These are phyloP conservation scores for Pogonomyrmex barbatus DNA, from an alignment of 1,140 invertebrate genomes.

Conservation along the genomic window DNA sequence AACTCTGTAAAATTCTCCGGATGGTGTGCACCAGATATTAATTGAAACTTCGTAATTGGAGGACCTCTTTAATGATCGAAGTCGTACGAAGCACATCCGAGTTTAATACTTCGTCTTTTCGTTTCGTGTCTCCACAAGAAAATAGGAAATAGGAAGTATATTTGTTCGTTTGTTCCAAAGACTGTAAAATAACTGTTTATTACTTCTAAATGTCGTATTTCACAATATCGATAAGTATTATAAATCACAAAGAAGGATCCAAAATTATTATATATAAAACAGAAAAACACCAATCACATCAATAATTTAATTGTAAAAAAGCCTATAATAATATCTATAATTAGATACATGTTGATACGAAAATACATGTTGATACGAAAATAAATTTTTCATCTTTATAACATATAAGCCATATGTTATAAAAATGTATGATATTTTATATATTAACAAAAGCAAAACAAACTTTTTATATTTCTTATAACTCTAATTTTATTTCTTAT, in stretches of 20 bases:
- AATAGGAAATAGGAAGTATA: background rate
- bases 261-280: background rate
- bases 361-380: background rate
- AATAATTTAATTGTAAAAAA: background rate
- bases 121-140: background rate
- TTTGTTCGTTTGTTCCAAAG: background rate
- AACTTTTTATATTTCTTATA: background rate
- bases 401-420: background rate
- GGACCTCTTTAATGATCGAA: constrained; percentile 50
- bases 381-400: background rate
- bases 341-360: background rate
- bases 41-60: constrained; percentile 61
- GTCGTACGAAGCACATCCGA: constrained; percentile 41
- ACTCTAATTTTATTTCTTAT: background rate
- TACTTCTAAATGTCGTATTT: background rate
- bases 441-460: background rate
- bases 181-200: background rate
- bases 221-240: background rate
- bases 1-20: constrained; percentile 54
- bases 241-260: background rate
- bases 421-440: background rate
- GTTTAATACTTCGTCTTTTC: constrained; percentile 21
- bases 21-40: constrained; percentile 39
- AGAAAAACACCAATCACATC: background rate
- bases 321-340: background rate